These are phyloP conservation scores for Nasonia oneida DNA, from an alignment of 2,888 invertebrate species.

Conservation along the genomic window DNA sequence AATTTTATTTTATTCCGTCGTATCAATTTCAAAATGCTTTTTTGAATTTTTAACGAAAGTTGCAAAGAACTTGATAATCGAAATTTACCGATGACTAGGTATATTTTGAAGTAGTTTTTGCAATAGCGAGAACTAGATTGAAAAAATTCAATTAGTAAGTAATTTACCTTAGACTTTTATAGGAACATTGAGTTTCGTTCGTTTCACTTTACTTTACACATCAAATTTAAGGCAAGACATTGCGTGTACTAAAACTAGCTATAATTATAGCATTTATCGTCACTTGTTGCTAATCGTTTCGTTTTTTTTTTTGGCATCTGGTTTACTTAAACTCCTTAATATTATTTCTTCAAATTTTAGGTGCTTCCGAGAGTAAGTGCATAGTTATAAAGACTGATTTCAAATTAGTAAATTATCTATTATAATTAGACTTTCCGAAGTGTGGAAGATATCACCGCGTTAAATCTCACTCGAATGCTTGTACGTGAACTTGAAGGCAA, in stretches of 20 bases:
- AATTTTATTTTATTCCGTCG: neutral
- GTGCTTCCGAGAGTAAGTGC: slow-evolving; percentile 3
- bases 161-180: neutral
- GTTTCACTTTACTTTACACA: slow-evolving; percentile 1
- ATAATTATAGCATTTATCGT: slow-evolving; percentile 2
- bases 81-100: neutral
- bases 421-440: neutral
- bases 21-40: neutral
- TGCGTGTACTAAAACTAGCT: neutral
- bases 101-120: neutral
- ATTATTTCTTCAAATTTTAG: neutral
- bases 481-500: neutral
- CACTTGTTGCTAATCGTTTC: neutral
- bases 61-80: neutral
- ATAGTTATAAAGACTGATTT: neutral
- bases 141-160: neutral
- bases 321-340: neutral
- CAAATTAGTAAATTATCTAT: neutral
- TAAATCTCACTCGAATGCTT: slow-evolving; percentile 9
- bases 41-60: no score
- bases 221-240: slow-evolving; percentile 7
- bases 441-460: neutral
- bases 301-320: neutral
- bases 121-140: neutral
- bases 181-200: slow-evolving; percentile 7